Evolutionary conservation across 2,888 invertebrate genomes (phyloP).

Genomic region (Ectobius pallidus): DNA sequence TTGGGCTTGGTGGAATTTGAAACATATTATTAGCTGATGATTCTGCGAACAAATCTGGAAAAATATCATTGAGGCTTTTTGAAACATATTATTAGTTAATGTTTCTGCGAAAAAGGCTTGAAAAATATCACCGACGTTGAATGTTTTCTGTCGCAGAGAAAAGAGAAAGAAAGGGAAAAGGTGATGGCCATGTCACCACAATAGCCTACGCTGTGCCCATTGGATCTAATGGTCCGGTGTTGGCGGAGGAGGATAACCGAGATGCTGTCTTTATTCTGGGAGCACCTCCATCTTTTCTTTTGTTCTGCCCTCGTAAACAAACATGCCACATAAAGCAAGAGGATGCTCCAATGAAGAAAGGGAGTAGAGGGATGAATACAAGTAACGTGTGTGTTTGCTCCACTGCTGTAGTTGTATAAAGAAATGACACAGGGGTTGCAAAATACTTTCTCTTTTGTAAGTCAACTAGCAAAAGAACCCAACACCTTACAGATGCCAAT

Average conservation of each 20-base stretch:
- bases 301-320: slow-evolving; percentile 34
- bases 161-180: neutral
- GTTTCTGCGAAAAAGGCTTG: too few relatives aligned
- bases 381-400: neutral
- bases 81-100: too few relatives aligned
- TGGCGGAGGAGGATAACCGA: slow-evolving; percentile 1
- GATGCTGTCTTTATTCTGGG: slow-evolving; percentile 23
- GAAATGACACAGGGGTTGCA: neutral
- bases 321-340: slow-evolving; percentile 35
- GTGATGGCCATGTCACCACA: slow-evolving; percentile 30
- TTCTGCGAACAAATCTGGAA: too few relatives aligned
- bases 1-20: too few relatives aligned
- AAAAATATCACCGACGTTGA: too few relatives aligned
- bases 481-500: too few relatives aligned
- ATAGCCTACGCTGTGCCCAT: slow-evolving; percentile 17
- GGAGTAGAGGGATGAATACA: neutral
- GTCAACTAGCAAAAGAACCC: too few relatives aligned
- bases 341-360: neutral
- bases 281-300: slow-evolving; percentile 1
- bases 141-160: too few relatives aligned
- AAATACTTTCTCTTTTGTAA: neutral
- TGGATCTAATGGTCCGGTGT: slow-evolving; percentile 32
- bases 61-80: too few relatives aligned
- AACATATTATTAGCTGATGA: too few relatives aligned
- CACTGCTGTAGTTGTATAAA: neutral